These are phyloP conservation scores for Digitonthophagus gazella DNA, from an alignment of 2,888 invertebrate genomes.

Conservation along the genomic window DNA sequence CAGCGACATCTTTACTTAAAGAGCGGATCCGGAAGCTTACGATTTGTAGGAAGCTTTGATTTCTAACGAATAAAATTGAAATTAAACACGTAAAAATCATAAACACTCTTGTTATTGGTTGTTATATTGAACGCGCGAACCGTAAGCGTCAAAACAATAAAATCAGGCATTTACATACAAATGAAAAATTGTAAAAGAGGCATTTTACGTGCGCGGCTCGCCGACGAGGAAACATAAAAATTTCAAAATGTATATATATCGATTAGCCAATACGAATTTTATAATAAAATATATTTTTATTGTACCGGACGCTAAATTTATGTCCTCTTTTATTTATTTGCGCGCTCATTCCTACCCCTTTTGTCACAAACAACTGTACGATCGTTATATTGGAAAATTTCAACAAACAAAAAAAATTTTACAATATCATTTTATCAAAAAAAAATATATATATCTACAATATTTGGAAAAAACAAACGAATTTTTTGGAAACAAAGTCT, in stretches of 20 bases:
- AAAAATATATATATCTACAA: no score
- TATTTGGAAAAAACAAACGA: no score
- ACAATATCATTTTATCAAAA: not conserved
- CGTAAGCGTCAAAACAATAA: not conserved
- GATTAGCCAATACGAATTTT: not conserved
- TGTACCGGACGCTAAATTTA: not conserved
- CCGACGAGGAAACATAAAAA: not conserved
- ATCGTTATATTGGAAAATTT: not conserved
- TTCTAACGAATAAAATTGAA: not conserved
- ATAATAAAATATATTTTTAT: not conserved
- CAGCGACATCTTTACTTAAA: not conserved
- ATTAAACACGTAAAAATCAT: not conserved
- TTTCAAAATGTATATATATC: not conserved
- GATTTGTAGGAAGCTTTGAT: not conserved
- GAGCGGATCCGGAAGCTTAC: not conserved
- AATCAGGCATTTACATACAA: not conserved
- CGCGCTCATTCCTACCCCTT: not conserved
- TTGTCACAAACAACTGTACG: not conserved
- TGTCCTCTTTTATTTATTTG: not conserved
- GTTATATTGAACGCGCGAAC: not conserved
- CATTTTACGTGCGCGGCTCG: not conserved
- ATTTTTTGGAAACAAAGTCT: no score
- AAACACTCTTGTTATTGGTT: not conserved
- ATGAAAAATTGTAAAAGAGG: not conserved
- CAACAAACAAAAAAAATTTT: not conserved